A percentile compares a stretch with the other conserved stretches of the same genome.
phyloP scores from a whole-genome alignment of 1,140 invertebrate species.

The Saccostrea glomerata region DNA sequence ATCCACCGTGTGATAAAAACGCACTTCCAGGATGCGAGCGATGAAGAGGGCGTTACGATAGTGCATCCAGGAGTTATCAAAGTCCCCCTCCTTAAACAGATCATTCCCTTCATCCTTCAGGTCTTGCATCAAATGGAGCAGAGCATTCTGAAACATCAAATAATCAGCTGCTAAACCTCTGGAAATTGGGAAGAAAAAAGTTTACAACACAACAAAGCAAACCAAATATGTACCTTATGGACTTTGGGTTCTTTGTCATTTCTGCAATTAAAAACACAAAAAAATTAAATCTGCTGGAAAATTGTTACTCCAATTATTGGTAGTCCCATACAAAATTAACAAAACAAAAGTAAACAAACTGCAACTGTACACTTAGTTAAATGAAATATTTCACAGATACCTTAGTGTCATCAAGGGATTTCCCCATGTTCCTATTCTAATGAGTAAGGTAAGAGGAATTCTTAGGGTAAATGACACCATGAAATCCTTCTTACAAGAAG shows the following conservation, averaged over 20 bases:
- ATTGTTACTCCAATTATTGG: no score
- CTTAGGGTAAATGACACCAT: no score
- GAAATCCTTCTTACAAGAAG: no score
- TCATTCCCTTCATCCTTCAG: conserved; percentile 72
- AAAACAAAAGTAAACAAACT: no score
- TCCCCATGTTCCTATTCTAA: no score
- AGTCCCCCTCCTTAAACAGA: conserved; percentile 66
- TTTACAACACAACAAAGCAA: neutral
- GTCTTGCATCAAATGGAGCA: conserved; percentile 67
- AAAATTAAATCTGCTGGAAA: no score
- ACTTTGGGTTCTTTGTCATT: conserved; percentile 6
- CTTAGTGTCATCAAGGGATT: no score
- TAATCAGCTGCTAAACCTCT: neutral
- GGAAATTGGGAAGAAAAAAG: neutral
- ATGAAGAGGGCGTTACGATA: conserved; percentile 68
- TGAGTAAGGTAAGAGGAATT: no score
- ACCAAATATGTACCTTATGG: neutral
- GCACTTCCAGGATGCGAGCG: conserved; percentile 61
- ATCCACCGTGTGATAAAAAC: conserved; percentile 66
- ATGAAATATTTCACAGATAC: no score
- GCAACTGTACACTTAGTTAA: no score
- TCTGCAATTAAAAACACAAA: neutral
- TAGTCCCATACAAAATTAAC: no score
- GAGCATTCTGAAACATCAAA: conserved; percentile 55
- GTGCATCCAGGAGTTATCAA: conserved; percentile 62